phyloP scores from a whole-genome alignment of 2,797 vertebrate species.

The Melanotaenia nigrans region DNA sequence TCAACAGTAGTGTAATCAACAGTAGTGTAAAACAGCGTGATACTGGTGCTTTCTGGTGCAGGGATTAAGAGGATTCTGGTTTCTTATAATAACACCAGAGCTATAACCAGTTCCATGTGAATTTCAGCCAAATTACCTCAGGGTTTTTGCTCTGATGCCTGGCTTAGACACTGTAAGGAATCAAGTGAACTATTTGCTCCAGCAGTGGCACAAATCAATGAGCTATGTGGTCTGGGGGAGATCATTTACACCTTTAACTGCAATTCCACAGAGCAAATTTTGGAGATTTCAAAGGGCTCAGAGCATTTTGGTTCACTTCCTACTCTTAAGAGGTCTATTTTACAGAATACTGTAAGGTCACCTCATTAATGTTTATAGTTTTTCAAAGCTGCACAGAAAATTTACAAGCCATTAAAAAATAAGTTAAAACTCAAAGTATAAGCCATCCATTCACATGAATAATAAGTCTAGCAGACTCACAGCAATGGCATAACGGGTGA shows the following conservation, averaged over 20 bases:
- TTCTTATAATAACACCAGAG: constrained; percentile 24
- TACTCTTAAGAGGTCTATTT: constrained; percentile 23
- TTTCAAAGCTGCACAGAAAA: constrained; percentile 38
- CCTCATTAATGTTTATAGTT: constrained; percentile 45
- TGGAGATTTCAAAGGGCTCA: constrained; percentile 20
- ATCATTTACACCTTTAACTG: constrained; percentile 67
- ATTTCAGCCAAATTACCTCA: constrained; percentile 46
- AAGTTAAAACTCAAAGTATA: constrained; percentile 17
- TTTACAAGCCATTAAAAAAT: constrained; percentile 23
- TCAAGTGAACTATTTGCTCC: constrained; percentile 25
- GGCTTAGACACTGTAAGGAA: constrained; percentile 22
- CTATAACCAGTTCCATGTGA: constrained; percentile 25
- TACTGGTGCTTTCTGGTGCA: background rate
- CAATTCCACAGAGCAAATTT: constrained; percentile 30
- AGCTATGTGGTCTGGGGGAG: constrained; percentile 48
- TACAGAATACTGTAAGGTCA: constrained; percentile 52
- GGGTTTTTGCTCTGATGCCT: constrained; percentile 25
- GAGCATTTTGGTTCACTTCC: constrained; percentile 35
- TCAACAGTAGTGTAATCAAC: constrained; percentile 1
- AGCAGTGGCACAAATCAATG: constrained; percentile 42
- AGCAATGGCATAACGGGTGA: constrained; percentile 95
- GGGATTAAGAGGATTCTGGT: constrained; percentile 19
- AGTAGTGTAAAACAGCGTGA: background rate
- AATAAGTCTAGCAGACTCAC: constrained; percentile 81
- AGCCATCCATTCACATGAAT: constrained; percentile 24